phyloP scores from a whole-genome alignment of 2,888 invertebrate species.

The Autographa gamma region DNA sequence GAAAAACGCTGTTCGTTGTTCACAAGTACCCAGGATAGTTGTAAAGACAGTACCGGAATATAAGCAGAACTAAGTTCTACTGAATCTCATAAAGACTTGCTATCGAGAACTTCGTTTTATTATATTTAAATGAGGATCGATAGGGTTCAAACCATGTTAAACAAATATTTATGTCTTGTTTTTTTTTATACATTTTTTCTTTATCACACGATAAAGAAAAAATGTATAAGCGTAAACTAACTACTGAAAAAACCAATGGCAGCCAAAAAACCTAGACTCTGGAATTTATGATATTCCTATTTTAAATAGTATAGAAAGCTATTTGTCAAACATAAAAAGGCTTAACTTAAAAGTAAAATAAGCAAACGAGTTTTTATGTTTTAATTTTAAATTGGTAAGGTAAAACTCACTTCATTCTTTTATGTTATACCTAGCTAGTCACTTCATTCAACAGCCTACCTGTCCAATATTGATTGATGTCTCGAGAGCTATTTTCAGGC shows the following conservation, averaged over 20 bases:
- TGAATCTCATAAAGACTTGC: background rate
- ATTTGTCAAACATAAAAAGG: too few relatives aligned
- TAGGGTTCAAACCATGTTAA: background rate
- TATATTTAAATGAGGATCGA: conserved; percentile 5
- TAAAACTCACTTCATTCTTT: too few relatives aligned
- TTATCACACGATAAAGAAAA: too few relatives aligned
- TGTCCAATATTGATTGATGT: background rate
- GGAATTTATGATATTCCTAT: too few relatives aligned
- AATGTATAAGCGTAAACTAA: background rate
- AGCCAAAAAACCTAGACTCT: too few relatives aligned
- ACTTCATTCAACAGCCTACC: background rate
- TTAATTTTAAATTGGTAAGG: too few relatives aligned
- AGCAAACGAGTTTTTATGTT: too few relatives aligned
- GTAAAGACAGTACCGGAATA: background rate
- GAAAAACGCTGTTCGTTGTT: background rate
- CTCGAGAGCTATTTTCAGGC: background rate
- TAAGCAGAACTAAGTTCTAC: conserved; percentile 1
- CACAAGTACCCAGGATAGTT: background rate
- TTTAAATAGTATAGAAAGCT: too few relatives aligned
- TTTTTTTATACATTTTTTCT: too few relatives aligned
- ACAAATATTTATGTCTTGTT: background rate
- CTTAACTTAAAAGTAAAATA: too few relatives aligned
- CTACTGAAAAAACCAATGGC: too few relatives aligned
- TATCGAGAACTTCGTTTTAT: background rate
- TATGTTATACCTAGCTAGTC: too few relatives aligned